Percentiles rank a stretch among this genome's conserved stretches.
These are phyloP conservation scores for Heliconius erato DNA, from an alignment of 2,888 invertebrate genomes.

Conservation along the genomic window DNA sequence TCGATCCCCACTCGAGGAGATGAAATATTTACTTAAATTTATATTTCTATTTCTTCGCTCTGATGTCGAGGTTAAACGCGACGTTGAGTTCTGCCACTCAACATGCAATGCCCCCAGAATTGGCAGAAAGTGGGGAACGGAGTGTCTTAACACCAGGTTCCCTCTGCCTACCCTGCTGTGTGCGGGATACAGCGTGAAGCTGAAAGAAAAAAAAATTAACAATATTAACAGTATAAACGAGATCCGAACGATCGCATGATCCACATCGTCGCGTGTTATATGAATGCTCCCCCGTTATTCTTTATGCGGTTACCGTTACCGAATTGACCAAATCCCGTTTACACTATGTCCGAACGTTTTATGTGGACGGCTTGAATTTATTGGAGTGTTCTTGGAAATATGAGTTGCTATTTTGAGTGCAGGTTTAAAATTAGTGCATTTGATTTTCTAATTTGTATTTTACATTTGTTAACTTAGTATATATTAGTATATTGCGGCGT, in stretches of 20 bases:
- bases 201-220: slow-evolving; percentile 18
- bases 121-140: too few species aligned
- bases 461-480: neutral
- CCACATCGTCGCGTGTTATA: slow-evolving; percentile 59
- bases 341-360: slow-evolving; percentile 43
- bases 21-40: too few species aligned
- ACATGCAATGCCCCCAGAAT: too few species aligned
- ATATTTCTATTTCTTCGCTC: too few species aligned
- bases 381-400: slow-evolving; percentile 27
- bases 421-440: slow-evolving; percentile 9
- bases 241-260: slow-evolving; percentile 55
- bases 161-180: too few species aligned
- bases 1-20: too few species aligned
- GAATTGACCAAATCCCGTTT: slow-evolving; percentile 69
- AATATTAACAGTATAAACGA: slow-evolving; percentile 49
- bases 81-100: too few species aligned
- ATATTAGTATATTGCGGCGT: too few species aligned
- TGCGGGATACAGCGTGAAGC: too few species aligned
- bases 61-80: too few species aligned
- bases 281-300: slow-evolving; percentile 66
- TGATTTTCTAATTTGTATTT: slow-evolving; percentile 8
- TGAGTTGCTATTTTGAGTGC: slow-evolving; percentile 43
- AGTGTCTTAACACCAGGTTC: too few species aligned
- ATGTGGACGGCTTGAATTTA: slow-evolving; percentile 28
- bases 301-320: slow-evolving; percentile 71